Conservation (phyloP, 1,140 invertebrate species). For the Steinernema feltiae region DNA sequence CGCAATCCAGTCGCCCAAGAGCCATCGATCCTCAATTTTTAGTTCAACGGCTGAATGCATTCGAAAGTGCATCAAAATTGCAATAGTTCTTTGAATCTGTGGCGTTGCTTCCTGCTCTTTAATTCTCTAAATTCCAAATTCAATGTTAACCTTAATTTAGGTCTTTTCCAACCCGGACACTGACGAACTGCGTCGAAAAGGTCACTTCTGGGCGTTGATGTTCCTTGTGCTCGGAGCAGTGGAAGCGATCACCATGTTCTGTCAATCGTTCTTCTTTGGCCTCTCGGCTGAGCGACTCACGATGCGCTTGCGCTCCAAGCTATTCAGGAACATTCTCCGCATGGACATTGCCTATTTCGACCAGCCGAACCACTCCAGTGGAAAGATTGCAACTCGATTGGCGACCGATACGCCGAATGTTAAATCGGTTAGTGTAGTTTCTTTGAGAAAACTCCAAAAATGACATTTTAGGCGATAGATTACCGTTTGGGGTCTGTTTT, state of each 20-base stretch:
- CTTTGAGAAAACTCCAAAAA: not conserved
- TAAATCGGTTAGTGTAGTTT: conserved; percentile 58
- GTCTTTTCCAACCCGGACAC: conserved; percentile 40
- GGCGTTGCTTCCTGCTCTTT: too few species aligned
- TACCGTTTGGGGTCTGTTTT: conserved; percentile 59
- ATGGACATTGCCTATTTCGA: conserved; percentile 63
- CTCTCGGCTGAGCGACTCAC: conserved; percentile 61
- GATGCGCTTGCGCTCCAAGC: conserved; percentile 56
- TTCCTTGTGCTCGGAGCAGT: conserved; percentile 37
- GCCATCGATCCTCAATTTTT: too few species aligned
- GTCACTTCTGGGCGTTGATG: conserved; percentile 50
- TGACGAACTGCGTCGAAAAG: conserved; percentile 34
- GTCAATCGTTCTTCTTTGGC: conserved; percentile 42
- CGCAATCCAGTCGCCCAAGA: too few species aligned
- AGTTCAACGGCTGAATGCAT: too few species aligned
- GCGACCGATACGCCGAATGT: conserved; percentile 62
- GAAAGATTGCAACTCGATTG: conserved; percentile 61
- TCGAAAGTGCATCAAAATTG: conserved; percentile 9
- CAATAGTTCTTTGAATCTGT: not conserved
- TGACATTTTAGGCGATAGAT: conserved; percentile 58
- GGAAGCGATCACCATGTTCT: conserved; percentile 22
- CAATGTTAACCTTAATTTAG: conserved; percentile 26
- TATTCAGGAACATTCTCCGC: conserved; percentile 61
- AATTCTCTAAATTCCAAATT: conserved; percentile 5
- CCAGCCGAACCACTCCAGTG: conserved; percentile 60